Percentiles rank a stretch among this genome's conserved stretches.
Evolutionary conservation across 2,797 vertebrate species (phyloP).

Genomic region (Neosalanx taihuensis): DNA sequence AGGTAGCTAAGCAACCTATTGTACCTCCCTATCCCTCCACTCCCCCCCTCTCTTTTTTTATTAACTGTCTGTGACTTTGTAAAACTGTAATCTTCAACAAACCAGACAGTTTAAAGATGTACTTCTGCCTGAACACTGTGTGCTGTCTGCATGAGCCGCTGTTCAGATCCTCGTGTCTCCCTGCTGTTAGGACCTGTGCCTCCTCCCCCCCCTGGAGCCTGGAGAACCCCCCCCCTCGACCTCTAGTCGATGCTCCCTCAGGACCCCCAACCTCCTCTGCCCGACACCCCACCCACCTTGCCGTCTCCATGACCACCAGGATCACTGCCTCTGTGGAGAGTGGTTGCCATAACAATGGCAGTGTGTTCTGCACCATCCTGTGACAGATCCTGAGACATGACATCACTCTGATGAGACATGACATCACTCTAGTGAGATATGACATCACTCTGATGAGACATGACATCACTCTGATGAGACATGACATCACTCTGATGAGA

Average conservation of each 20-base stretch:
- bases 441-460: too few species aligned
- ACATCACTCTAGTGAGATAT: too few species aligned
- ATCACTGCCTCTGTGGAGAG: slow-evolving; percentile 84
- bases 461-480: too few species aligned
- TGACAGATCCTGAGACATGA: slow-evolving; percentile 63
- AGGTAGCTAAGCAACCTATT: slow-evolving; percentile 66
- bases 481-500: too few species aligned
- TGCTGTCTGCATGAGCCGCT: neutral
- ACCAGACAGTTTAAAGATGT: neutral
- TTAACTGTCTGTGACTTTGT: neutral
- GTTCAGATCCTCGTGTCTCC: neutral
- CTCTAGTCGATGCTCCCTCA: slow-evolving; percentile 72
- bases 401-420: too few species aligned
- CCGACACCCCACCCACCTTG: slow-evolving; percentile 71
- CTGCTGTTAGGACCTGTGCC: slow-evolving; percentile 41
- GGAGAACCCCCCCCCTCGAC: slow-evolving; percentile 84
- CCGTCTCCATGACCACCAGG: slow-evolving; percentile 79
- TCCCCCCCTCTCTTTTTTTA: neutral
- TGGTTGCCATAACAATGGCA: slow-evolving; percentile 82
- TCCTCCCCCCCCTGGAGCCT: slow-evolving; percentile 74
- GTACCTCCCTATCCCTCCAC: neutral
- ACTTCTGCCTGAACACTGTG: neutral
- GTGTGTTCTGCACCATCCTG: slow-evolving; percentile 84
- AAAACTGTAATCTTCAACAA: neutral
- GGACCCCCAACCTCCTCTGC: slow-evolving; percentile 61